Conservation (phyloP, 2,797 vertebrate species). For the Oreortyx pictus region DNA sequence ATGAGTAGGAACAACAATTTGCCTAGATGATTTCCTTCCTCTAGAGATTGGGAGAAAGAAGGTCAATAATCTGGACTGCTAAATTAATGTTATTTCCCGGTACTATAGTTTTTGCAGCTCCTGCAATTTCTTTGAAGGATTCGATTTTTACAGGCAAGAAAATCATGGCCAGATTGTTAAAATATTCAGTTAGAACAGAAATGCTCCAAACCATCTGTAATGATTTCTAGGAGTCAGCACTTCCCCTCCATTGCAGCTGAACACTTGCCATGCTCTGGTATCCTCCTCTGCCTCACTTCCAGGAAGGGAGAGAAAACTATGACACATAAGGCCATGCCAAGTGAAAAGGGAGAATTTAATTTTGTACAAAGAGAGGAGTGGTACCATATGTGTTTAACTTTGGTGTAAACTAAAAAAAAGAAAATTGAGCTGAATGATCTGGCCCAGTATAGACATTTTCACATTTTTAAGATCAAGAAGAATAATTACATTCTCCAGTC, state of each 20-base stretch:
- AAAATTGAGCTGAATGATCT: neutral
- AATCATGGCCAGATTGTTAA: conserved; percentile 80
- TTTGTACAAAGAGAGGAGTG: neutral
- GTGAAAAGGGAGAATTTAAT: neutral
- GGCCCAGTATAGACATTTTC: neutral
- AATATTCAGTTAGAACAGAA: conserved; percentile 75
- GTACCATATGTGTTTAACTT: neutral
- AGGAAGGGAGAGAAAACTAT: neutral
- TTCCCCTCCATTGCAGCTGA: conserved; percentile 43
- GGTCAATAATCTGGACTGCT: conserved; percentile 50
- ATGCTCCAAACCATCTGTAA: conserved; percentile 78
- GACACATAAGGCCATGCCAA: neutral
- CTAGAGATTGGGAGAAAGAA: neutral
- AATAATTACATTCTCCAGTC: neutral
- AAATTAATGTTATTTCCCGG: conserved; percentile 65
- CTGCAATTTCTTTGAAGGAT: conserved; percentile 73
- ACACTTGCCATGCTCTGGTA: conserved; percentile 47
- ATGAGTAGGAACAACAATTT: conserved; percentile 8
- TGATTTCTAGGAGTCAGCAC: conserved; percentile 77
- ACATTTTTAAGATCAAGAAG: neutral
- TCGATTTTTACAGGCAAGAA: conserved; percentile 51
- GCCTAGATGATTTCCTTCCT: conserved; percentile 6
- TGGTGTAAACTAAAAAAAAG: neutral
- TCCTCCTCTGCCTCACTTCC: neutral
- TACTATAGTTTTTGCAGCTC: conserved; percentile 66